phyloP scores from a whole-genome alignment of 2,888 invertebrate species.

The Synanthedon formicaeformis region DNA sequence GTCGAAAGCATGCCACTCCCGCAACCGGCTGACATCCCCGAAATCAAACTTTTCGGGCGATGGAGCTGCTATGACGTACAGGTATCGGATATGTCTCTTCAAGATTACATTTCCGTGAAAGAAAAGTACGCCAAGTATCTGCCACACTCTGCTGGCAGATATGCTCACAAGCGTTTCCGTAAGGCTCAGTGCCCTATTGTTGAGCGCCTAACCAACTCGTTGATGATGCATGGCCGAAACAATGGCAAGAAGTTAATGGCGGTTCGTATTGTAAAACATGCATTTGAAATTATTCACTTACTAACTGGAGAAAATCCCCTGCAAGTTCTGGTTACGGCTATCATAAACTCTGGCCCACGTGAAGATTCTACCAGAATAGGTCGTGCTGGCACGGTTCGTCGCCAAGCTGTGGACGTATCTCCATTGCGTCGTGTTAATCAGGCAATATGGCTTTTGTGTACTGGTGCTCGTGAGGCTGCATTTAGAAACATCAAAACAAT shows the following conservation, averaged over 20 bases:
- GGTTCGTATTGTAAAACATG: conserved; percentile 98
- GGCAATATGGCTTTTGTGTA: conserved; percentile 99
- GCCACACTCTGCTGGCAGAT: conserved; percentile 98
- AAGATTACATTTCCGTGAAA: conserved; percentile 96
- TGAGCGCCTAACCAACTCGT: conserved; percentile 94
- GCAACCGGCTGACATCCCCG: conserved; percentile 82
- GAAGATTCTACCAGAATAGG: conserved; percentile 99
- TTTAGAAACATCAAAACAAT: conserved; percentile 99
- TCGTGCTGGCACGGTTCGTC: conserved; percentile 99
- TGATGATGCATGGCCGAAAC: conserved; percentile 99
- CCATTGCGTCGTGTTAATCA: conserved; percentile 98
- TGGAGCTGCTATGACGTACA: conserved; percentile 98
- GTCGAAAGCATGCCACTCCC: conserved; percentile 67
- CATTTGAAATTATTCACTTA: conserved; percentile 98
- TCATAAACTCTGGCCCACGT: conserved; percentile 98
- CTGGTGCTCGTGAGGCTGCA: conserved; percentile 98
- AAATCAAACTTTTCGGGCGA: conserved; percentile 97
- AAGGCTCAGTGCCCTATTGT: conserved; percentile 99
- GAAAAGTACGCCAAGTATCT: conserved; percentile 99
- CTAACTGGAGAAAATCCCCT: conserved; percentile 89
- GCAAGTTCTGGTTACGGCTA: conserved; percentile 94
- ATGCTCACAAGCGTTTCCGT: conserved; percentile 97
- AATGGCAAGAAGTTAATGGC: conserved; percentile 99
- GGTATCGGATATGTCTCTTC: conserved; percentile 97
- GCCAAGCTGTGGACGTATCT: conserved; percentile 99